phyloP scores from a whole-genome alignment of 2,113 vertebrate genomes.

The Heterochromis multidens region DNA sequence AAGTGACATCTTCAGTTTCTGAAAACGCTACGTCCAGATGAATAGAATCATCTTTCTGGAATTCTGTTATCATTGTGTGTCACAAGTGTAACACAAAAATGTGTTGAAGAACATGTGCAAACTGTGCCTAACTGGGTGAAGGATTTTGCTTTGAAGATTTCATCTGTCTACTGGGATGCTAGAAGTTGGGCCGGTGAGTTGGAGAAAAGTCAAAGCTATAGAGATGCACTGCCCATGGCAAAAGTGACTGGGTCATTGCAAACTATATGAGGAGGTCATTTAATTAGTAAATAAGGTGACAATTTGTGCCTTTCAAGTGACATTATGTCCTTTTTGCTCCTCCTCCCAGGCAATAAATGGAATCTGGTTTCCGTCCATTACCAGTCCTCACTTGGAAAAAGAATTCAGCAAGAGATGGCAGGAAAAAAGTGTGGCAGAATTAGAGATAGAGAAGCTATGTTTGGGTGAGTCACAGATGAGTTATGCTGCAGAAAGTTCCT shows the following conservation, averaged over 20 bases:
- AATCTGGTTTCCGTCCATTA: constrained; percentile 41
- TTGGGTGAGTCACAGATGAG: constrained; percentile 55
- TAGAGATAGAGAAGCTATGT: constrained; percentile 44
- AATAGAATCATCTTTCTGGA: too few species aligned
- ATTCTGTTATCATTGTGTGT: not conserved
- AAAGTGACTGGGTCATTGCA: not conserved
- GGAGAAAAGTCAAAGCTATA: not conserved
- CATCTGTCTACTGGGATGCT: not conserved
- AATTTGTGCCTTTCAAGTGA: not conserved
- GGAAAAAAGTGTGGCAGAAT: constrained; percentile 43
- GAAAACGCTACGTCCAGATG: too few species aligned
- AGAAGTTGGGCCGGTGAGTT: not conserved
- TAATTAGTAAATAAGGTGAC: not conserved
- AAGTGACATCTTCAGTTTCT: too few species aligned
- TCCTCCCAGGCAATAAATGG: not conserved
- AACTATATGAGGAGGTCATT: not conserved
- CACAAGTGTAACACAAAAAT: not conserved
- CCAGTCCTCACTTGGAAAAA: constrained; percentile 27
- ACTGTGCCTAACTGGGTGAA: not conserved
- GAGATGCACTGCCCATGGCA: not conserved
- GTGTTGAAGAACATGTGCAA: not conserved
- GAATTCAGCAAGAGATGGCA: constrained; percentile 14
- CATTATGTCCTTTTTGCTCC: not conserved
- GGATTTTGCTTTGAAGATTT: not conserved
- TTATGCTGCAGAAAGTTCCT: constrained; percentile 65